A percentile compares a stretch with the other conserved stretches of the same genome.
These are phyloP conservation scores for Microtus richardsoni DNA, from an alignment of 2,113 vertebrate species.

Conservation along the genomic window DNA sequence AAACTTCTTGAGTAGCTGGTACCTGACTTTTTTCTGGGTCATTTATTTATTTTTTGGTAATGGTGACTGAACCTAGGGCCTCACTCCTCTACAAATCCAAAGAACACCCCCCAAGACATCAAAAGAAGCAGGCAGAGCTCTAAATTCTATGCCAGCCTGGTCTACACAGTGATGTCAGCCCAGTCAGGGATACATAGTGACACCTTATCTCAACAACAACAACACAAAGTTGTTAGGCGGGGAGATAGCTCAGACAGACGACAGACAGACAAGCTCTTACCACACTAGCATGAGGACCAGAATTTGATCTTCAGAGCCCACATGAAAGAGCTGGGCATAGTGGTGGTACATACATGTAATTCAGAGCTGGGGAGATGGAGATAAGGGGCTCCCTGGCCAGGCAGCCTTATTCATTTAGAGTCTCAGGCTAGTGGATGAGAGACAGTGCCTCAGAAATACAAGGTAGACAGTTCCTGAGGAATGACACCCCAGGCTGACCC, in stretches of 20 bases:
- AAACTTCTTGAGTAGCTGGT: background rate
- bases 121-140: background rate
- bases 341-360: background rate
- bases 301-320: background rate
- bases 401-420: too few species aligned
- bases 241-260: background rate
- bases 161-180: background rate
- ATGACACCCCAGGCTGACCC: too few species aligned
- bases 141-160: background rate
- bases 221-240: background rate
- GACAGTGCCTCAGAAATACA: background rate
- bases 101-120: background rate
- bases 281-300: background rate
- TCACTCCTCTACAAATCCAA: background rate
- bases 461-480: background rate
- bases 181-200: background rate
- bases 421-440: background rate
- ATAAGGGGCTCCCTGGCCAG: background rate
- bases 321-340: background rate
- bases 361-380: background rate
- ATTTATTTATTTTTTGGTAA: background rate
- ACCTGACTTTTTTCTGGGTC: background rate
- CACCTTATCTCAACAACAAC: background rate
- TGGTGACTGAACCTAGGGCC: background rate
- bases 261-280: too few species aligned